Conservation (phyloP, 1,140 invertebrate species). For the Thalassaphorura encarpata region DNA sequence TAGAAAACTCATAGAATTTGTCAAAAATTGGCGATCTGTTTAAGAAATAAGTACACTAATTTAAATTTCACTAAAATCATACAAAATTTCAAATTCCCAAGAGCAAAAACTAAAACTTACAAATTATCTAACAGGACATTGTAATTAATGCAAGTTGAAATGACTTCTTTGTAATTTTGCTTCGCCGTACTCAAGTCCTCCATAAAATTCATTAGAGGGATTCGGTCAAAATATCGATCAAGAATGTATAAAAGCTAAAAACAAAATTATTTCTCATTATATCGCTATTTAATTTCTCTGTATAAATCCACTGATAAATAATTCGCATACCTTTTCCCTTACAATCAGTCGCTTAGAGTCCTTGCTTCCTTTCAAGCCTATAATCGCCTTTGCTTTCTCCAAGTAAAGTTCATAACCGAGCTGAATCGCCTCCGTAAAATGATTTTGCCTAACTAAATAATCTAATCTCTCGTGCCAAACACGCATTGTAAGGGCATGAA, state of each 20-base stretch:
- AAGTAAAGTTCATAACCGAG: slow-evolving; percentile 57
- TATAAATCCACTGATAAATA: background rate
- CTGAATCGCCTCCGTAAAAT: slow-evolving; percentile 52
- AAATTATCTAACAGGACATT: slow-evolving; percentile 39
- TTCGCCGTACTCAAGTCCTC: slow-evolving; percentile 29
- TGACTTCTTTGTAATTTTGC: slow-evolving; percentile 37
- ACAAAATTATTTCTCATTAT: slow-evolving; percentile 12
- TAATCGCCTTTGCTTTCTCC: slow-evolving; percentile 56
- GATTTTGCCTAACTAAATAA: slow-evolving; percentile 54
- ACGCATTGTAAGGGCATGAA: slow-evolving; percentile 68
- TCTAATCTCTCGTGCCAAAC: slow-evolving; percentile 69
- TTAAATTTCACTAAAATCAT: slow-evolving; percentile 11
- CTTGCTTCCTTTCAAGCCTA: slow-evolving; percentile 48
- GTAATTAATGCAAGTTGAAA: slow-evolving; percentile 43
- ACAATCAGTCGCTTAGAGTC: slow-evolving; percentile 49
- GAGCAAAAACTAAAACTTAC: slow-evolving; percentile 27
- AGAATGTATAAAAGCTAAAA: slow-evolving; percentile 47
- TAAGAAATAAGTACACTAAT: slow-evolving; percentile 1
- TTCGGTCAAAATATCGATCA: slow-evolving; percentile 42
- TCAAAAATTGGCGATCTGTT: slow-evolving; percentile 44
- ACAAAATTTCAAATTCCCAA: no score
- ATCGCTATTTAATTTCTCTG: background rate
- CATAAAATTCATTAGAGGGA: slow-evolving; percentile 26
- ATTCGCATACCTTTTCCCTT: slow-evolving; percentile 46
- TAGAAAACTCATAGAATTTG: slow-evolving; percentile 45